Percentiles rank a stretch among this genome's conserved stretches.
Conservation (phyloP, 2,888 invertebrate genomes). For the Celastrina argiolus region DNA sequence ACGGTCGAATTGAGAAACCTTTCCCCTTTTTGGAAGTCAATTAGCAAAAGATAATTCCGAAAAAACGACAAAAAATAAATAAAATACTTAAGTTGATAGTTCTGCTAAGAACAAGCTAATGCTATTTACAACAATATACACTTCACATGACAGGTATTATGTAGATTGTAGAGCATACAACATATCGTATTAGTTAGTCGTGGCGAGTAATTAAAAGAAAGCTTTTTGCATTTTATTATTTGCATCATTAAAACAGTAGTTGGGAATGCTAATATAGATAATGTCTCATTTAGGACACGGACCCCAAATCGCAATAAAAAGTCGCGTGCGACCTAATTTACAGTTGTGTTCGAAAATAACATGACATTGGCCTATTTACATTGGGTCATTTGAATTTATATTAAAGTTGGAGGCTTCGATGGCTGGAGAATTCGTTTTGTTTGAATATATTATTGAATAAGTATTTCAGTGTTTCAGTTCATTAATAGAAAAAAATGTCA, state of each 20-base stretch:
- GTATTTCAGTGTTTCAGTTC: not conserved
- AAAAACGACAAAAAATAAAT: too few species aligned
- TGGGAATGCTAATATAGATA: not conserved
- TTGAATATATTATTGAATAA: not conserved
- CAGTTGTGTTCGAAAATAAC: conserved; percentile 1
- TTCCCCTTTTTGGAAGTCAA: too few species aligned
- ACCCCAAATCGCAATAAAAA: not conserved
- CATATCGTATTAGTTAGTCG: too few species aligned
- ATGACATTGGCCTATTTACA: conserved; percentile 16
- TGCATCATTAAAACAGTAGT: not conserved
- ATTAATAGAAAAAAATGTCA: too few species aligned
- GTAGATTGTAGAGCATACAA: too few species aligned
- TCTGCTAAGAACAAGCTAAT: too few species aligned
- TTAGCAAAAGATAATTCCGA: too few species aligned
- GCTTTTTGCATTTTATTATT: not conserved
- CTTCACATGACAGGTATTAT: too few species aligned
- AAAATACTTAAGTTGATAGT: too few species aligned
- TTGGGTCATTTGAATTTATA: conserved; percentile 16
- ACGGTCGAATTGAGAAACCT: too few species aligned
- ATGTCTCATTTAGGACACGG: not conserved
- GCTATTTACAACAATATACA: too few species aligned
- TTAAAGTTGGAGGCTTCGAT: conserved; percentile 3
- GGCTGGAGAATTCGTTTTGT: conserved; percentile 9
- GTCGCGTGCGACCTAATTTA: conserved; percentile 1
- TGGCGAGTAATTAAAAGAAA: too few species aligned